These are phyloP conservation scores for Acronicta alni DNA, from an alignment of 2,888 invertebrate genomes.

Conservation along the genomic window DNA sequence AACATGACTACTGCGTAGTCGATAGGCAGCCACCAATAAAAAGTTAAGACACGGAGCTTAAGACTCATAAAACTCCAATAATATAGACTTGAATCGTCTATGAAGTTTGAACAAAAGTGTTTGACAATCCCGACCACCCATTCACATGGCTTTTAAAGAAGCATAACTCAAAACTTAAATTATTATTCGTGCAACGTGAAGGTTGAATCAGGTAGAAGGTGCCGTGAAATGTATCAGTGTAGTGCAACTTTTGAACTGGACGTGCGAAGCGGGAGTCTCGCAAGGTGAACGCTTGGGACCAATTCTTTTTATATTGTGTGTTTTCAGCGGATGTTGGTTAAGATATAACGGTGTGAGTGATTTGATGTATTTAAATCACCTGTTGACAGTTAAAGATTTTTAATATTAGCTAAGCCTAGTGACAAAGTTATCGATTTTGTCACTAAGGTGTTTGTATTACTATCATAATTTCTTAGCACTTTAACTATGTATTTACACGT, in stretches of 20 bases:
- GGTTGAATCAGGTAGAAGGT: slow-evolving; percentile 83
- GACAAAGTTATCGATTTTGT: neutral
- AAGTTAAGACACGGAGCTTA: slow-evolving; percentile 40
- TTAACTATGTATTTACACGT: no score
- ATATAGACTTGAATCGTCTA: slow-evolving; percentile 40
- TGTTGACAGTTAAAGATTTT: slow-evolving; percentile 23
- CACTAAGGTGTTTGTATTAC: no score
- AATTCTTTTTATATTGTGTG: slow-evolving; percentile 69
- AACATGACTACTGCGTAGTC: slow-evolving; percentile 32
- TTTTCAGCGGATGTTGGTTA: slow-evolving; percentile 65
- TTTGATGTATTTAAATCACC: slow-evolving; percentile 41
- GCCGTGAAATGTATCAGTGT: slow-evolving; percentile 85
- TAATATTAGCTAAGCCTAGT: neutral
- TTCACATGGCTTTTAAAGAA: slow-evolving; percentile 64
- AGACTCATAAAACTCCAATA: slow-evolving; percentile 56
- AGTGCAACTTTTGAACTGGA: slow-evolving; percentile 86
- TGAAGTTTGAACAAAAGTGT: slow-evolving; percentile 67
- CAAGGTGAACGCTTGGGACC: slow-evolving; percentile 77
- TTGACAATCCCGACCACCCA: slow-evolving; percentile 76
- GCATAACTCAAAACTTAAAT: slow-evolving; percentile 67
- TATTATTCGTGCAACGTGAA: slow-evolving; percentile 72
- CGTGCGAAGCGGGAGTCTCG: slow-evolving; percentile 85
- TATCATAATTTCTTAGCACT: no score
- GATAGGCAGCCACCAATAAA: slow-evolving; percentile 35
- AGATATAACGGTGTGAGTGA: slow-evolving; percentile 47